Evolutionary conservation across 2,888 invertebrate species (phyloP), one percentile per base, ranked within the genome.

Genomic region (Acanthosoma haemorrhoidale): DNA sequence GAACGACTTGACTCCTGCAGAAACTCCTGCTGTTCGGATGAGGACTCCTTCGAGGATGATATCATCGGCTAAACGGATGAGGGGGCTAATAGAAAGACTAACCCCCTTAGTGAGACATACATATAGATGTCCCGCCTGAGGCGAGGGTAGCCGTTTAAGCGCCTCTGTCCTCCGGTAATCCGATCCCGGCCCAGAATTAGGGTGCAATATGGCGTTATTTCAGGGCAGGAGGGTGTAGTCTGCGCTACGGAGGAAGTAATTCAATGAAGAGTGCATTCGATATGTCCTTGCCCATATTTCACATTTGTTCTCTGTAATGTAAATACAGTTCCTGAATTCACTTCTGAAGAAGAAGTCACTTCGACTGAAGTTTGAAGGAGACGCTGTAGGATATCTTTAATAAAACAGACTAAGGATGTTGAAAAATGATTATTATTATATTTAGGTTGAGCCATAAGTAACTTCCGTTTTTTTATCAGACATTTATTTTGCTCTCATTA

Each of bases 121-220:
- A 51, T 51, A 51, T 51, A 51, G 43, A 51, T 51, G 51, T 25
- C 51, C n/a, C 29, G 51, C 51, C 51, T 51, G n/a, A 25, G 51
- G 51, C 51, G 51, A 25, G 25, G 51, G 5, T n/a, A n/a, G n/a
- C 25, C 51, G 25, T 21, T 51, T 51, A 25, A 51, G 29, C 25
- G 51, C 51, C 51, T 6, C 51, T 51, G 51, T 51, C 51, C 51
- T 51, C 51, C 51, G 25, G 51, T 51, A 51, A 51, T 51, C 51
- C 51, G 51, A 51, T 51, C 51, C 25, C 1, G 29, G 51, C 6
- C 51, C 51, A 21, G 51, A 51, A 51, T 51, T 51, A 51, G 51
- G 51, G 51, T 21, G 51, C 51, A 51, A 51, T 51, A 51, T 51
- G 51, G 51, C 51, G 29, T 51, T 51, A 51, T 51, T 51, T n/a